Evolutionary conservation across 2,888 invertebrate species (phyloP).

Genomic region (Tachina fera): DNA sequence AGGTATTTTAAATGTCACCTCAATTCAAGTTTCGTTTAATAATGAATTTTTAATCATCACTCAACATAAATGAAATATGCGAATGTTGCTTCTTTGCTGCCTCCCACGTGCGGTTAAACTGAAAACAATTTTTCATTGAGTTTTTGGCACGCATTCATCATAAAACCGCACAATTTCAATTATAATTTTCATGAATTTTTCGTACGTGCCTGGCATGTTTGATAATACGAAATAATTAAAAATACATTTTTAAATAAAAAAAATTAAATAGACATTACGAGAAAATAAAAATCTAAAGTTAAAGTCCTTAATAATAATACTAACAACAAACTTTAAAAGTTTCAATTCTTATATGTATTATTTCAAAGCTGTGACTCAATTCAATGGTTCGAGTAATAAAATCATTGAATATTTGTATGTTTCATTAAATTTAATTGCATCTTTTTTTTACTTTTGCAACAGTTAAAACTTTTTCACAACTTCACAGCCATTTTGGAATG

Average conservation of each 20-base stretch:
- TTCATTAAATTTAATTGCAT: neutral
- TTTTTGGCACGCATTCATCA: neutral
- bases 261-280: too few species aligned
- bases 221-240: conserved; percentile 2
- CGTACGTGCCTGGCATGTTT: neutral
- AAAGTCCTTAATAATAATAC: too few species aligned
- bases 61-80: neutral
- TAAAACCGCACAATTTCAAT: conserved; percentile 34
- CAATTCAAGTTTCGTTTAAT: neutral
- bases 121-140: conserved; percentile 17
- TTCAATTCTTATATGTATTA: too few species aligned
- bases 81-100: too few species aligned
- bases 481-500: neutral
- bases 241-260: conserved; percentile 4
- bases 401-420: too few species aligned
- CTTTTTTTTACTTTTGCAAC: neutral
- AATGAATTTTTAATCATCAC: neutral
- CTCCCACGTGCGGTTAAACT: neutral
- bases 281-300: too few species aligned
- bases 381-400: too few species aligned
- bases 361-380: too few species aligned
- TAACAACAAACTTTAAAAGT: too few species aligned
- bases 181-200: conserved; percentile 16
- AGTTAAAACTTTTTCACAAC: neutral
- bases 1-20: neutral